phyloP scores from a whole-genome alignment of 2,113 vertebrate genomes.

The Pseudopodoces humilis region DNA sequence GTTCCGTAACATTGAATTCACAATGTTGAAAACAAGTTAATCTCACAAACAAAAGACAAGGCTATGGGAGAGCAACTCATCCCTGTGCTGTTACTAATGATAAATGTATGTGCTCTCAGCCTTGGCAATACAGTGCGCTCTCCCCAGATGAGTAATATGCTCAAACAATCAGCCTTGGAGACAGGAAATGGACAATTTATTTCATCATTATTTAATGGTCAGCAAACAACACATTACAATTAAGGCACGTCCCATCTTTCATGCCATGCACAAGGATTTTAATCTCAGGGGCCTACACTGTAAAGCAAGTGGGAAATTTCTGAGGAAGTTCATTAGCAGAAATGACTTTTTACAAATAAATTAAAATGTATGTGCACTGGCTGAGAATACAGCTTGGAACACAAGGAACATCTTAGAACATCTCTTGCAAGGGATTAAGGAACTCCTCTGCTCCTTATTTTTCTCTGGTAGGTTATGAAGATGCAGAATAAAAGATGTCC shows the following conservation, averaged over 20 bases:
- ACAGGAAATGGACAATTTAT: slow-evolving; percentile 51
- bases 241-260: slow-evolving; percentile 8
- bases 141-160: slow-evolving; percentile 12
- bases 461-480: background rate
- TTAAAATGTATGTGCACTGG: background rate
- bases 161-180: background rate
- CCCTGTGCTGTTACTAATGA: slow-evolving; percentile 33
- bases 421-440: background rate
- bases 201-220: slow-evolving; percentile 54
- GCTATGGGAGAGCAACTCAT: slow-evolving; percentile 7
- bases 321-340: background rate
- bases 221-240: slow-evolving; percentile 34
- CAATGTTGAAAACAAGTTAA: slow-evolving; percentile 35
- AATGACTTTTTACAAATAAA: background rate
- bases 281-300: background rate
- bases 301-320: background rate
- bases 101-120: slow-evolving; percentile 8
- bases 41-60: slow-evolving; percentile 16
- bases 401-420: background rate
- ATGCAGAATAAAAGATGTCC: background rate
- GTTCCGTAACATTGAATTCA: background rate
- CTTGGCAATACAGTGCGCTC: background rate
- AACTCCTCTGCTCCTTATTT: background rate
- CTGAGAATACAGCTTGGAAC: background rate
- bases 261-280: background rate